A percentile compares a stretch with the other conserved stretches of the same genome.
phyloP scores from a whole-genome alignment of 2,888 invertebrate genomes.

The Drosophila infuscata region DNA sequence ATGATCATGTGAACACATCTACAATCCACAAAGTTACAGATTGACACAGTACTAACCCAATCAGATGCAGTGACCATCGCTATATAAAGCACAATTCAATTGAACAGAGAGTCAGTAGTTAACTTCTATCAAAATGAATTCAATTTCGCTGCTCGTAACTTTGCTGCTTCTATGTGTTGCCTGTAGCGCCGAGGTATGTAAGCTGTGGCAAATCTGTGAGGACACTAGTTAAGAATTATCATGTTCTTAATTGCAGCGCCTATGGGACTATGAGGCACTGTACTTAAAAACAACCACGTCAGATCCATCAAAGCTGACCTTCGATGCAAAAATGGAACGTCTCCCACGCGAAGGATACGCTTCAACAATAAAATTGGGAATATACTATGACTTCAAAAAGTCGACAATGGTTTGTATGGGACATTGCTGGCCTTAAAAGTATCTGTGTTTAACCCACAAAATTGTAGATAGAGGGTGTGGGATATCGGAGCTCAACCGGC shows the following conservation, averaged over 20 bases:
- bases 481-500: conserved; percentile 50
- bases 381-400: conserved; percentile 29
- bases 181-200: conserved; percentile 14
- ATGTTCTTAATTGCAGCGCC: conserved; percentile 7
- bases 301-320: conserved; percentile 17
- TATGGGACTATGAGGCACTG: conserved; percentile 38
- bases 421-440: background rate
- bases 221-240: no score
- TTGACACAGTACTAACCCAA: background rate
- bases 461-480: background rate
- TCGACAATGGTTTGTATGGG: conserved; percentile 21
- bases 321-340: conserved; percentile 12
- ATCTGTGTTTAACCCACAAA: background rate
- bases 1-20: background rate
- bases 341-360: conserved; percentile 27
- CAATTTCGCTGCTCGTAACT: background rate
- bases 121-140: background rate
- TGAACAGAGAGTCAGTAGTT: background rate
- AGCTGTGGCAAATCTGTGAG: background rate
- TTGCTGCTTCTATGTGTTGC: background rate
- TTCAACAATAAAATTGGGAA: background rate
- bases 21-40: background rate
- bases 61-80: background rate
- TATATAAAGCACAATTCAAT: background rate
- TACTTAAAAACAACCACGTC: conserved; percentile 9